Conservation (phyloP, 2,113 vertebrate species). For the Electrona antarctica region DNA sequence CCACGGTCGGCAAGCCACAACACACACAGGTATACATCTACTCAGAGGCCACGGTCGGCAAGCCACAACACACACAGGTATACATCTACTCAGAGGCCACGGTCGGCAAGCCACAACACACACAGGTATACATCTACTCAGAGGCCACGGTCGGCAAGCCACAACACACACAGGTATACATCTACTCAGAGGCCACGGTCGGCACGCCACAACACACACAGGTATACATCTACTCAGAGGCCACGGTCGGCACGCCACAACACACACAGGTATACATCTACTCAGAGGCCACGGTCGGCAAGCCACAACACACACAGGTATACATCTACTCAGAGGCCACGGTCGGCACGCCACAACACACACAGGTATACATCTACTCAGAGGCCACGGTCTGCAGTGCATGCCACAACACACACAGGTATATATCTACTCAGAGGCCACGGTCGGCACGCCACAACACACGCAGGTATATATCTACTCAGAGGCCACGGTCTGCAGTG, state of each 20-base stretch:
- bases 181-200: slow-evolving; percentile 73
- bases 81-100: slow-evolving; percentile 40
- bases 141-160: slow-evolving; percentile 63
- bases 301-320: slow-evolving; percentile 22
- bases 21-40: slow-evolving; percentile 74
- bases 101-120: slow-evolving; percentile 42
- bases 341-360: slow-evolving; percentile 42
- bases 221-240: slow-evolving; percentile 63
- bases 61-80: slow-evolving; percentile 64
- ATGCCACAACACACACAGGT: slow-evolving; percentile 63
- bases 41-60: slow-evolving; percentile 65
- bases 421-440: slow-evolving; percentile 74
- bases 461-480: too few species aligned
- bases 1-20: slow-evolving; percentile 47
- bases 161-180: too few species aligned
- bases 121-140: slow-evolving; percentile 73
- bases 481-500: slow-evolving; percentile 65
- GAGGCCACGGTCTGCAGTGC: slow-evolving; percentile 7
- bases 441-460: slow-evolving; percentile 40
- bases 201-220: slow-evolving; percentile 49
- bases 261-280: slow-evolving; percentile 71
- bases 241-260: slow-evolving; percentile 38
- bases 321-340: slow-evolving; percentile 75
- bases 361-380: slow-evolving; percentile 65
- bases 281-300: slow-evolving; percentile 65